These are phyloP conservation scores for Cephalophus harveyi DNA, from an alignment of 2,113 vertebrate genomes.

Conservation along the genomic window DNA sequence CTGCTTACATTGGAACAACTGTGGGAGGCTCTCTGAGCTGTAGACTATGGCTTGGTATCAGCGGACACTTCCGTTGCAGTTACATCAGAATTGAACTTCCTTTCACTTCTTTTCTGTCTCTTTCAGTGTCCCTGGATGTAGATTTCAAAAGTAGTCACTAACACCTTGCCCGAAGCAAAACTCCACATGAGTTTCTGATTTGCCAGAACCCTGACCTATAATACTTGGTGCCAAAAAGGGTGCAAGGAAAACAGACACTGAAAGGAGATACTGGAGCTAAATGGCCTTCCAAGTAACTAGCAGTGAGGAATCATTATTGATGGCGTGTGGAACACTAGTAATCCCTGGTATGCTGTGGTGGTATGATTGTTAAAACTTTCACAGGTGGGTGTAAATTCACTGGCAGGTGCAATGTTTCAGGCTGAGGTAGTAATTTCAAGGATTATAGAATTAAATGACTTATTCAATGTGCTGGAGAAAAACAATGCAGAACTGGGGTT, in stretches of 20 bases:
- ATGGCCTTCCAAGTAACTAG: not conserved
- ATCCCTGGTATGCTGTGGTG: not conserved
- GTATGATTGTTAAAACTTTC: not conserved
- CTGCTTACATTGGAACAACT: not conserved
- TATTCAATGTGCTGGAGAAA: not conserved
- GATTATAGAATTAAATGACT: not conserved
- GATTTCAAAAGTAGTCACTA: not conserved
- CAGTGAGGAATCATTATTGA: not conserved
- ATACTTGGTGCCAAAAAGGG: not conserved
- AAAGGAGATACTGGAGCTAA: not conserved
- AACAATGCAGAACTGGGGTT: not conserved
- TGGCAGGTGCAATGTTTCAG: not conserved
- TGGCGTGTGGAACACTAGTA: not conserved
- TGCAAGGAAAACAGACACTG: not conserved
- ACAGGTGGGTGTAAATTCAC: not conserved
- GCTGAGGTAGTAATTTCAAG: conserved; percentile 10
- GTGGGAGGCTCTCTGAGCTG: not conserved
- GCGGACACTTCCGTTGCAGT: not conserved
- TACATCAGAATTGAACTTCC: not conserved
- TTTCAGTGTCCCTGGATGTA: not conserved
- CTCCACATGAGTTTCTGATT: not conserved
- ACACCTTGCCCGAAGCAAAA: not conserved
- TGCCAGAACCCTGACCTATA: not conserved
- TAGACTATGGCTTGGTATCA: not conserved
- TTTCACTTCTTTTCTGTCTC: not conserved